Conservation (phyloP, 2,888 invertebrate genomes). For the Meteorus colon region DNA sequence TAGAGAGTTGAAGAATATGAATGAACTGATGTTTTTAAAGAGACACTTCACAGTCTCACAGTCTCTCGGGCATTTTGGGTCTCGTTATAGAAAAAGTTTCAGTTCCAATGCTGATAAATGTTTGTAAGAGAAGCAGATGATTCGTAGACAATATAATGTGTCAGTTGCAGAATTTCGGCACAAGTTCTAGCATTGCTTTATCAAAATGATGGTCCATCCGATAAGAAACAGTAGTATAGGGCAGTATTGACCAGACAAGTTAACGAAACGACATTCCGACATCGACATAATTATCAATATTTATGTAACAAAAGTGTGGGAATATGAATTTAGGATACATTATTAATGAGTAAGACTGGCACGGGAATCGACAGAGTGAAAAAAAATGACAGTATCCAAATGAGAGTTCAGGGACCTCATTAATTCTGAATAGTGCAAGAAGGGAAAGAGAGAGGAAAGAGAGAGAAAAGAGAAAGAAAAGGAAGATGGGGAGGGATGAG, state of each 20-base stretch:
- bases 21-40: background rate
- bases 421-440: conserved; percentile 32
- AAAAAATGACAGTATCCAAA: background rate
- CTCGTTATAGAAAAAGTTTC: background rate
- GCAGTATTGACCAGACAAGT: background rate
- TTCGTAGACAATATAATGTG: background rate
- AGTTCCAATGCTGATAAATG: background rate
- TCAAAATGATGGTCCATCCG: background rate
- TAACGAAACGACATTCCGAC: background rate
- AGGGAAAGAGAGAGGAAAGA: background rate
- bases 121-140: background rate
- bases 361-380: background rate
- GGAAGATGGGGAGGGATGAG: background rate
- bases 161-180: background rate
- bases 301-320: no score
- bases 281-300: no score
- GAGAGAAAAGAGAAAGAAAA: background rate
- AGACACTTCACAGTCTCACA: background rate
- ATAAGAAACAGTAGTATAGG: background rate
- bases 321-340: no score
- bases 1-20: background rate
- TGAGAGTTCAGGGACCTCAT: conserved; percentile 32
- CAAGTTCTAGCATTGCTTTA: background rate
- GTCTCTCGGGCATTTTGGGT: background rate
- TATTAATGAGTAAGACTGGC: background rate